Conservation (phyloP, 1,140 invertebrate species). For the Dolichoris vasculosae region DNA sequence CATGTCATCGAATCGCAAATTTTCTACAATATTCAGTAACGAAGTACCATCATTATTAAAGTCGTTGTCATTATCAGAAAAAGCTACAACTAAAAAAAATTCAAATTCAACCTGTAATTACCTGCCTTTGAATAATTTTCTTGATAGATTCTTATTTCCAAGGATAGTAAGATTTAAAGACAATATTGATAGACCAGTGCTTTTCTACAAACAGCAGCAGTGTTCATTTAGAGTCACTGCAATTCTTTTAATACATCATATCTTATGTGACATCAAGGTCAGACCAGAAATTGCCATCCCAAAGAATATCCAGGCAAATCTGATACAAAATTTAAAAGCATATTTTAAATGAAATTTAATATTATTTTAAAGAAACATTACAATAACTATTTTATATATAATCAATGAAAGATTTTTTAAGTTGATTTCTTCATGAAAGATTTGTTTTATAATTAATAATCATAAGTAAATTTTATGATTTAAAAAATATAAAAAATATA, state of each 20-base stretch:
- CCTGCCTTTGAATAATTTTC: conserved; percentile 70
- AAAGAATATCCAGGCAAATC: conserved; percentile 72
- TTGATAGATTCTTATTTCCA: conserved; percentile 71
- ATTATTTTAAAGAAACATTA: too few relatives aligned
- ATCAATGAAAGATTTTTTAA: too few relatives aligned
- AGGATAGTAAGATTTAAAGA: conserved; percentile 71
- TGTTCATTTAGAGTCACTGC: conserved; percentile 71
- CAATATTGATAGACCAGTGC: conserved; percentile 68
- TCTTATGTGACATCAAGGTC: conserved; percentile 72
- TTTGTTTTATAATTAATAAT: too few relatives aligned
- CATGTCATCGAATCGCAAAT: conserved; percentile 70
- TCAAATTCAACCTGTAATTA: conserved; percentile 66
- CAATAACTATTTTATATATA: too few relatives aligned
- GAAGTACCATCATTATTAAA: conserved; percentile 70
- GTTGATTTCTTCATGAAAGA: too few relatives aligned
- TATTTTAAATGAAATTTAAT: too few relatives aligned
- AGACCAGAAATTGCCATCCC: conserved; percentile 73
- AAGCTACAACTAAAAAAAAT: conserved; percentile 70
- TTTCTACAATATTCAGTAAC: conserved; percentile 72
- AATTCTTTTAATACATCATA: conserved; percentile 70
- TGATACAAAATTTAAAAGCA: not conserved
- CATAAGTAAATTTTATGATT: too few relatives aligned
- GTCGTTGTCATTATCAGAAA: conserved; percentile 70
- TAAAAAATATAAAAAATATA: too few relatives aligned
- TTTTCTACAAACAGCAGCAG: conserved; percentile 73